Evolutionary conservation across 2,888 invertebrate genomes (phyloP), one percentile per base, ranked within the genome.

Genomic region (Glaucopsyche alexis): DNA sequence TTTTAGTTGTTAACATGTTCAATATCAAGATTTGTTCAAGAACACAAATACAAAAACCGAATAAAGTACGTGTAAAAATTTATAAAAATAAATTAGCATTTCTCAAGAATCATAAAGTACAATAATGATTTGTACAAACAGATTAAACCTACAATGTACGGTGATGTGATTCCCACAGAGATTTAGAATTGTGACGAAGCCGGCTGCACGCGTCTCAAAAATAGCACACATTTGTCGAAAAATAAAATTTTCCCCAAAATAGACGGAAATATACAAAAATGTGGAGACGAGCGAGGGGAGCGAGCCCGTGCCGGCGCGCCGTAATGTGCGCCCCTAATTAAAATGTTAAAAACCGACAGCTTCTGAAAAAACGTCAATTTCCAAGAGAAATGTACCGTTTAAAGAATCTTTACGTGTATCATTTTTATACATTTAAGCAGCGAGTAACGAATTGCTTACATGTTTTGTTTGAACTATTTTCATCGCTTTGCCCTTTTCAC

Each of bases 261-360:
- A 92, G 93, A 93, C 91, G 80, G 90, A 91, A 92, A 93, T 91
- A 91, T 90, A 92, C 92, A 92, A 92, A 93, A 91, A 91, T 92
- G 91, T 91, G 88, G 88, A 82, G 80, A 88, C 86, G 88, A 87
- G 89, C 89, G 91, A 90, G 91, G 92, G 93, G 60, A 38, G 91
- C 89, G 90, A 89, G 85, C 89, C 55, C 55, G 19, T 16, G 55
- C 55, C 55, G 89, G 90, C 91, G 89, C 85, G 88, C 88, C 89
- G 91, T 93, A 93, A 93, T 93, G 91, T 87, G 91, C 91, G 91
- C 91, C 92, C 91, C 93, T 93, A 92, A 93, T 93, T 92, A 92
- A 93, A 92, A 92, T 89, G 92, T 92, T 93, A 92, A 93, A 92
- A 93, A 93, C 90, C 90, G 84, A 88, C 91, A 86, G 90, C 85